phyloP scores from a whole-genome alignment of 2,797 vertebrate species.

The Sphaeramia orbicularis region DNA sequence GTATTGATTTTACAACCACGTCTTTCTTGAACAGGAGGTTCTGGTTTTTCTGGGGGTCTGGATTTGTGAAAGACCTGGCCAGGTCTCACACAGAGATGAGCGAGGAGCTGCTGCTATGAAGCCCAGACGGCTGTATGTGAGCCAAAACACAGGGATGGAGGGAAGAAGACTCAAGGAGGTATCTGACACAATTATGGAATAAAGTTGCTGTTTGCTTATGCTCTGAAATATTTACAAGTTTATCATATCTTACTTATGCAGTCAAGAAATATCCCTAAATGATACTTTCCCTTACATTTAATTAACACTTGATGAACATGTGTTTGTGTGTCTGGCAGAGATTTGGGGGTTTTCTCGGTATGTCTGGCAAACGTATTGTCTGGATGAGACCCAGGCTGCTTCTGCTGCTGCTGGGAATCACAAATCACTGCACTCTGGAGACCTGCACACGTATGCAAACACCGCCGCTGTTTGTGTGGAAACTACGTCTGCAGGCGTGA shows the following conservation, averaged over 20 bases:
- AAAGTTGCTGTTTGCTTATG: constrained; percentile 5
- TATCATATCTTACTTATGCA: neutral
- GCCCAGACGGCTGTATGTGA: constrained; percentile 53
- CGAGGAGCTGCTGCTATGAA: constrained; percentile 27
- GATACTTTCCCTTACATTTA: neutral
- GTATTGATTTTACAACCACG: constrained; percentile 20
- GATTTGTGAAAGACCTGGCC: neutral
- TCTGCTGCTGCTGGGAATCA: constrained; percentile 19
- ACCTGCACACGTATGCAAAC: constrained; percentile 30
- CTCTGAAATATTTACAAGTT: neutral
- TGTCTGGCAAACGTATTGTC: constrained; percentile 67
- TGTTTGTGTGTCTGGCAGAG: constrained; percentile 49
- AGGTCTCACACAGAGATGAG: constrained; percentile 28
- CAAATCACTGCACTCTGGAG: constrained; percentile 62
- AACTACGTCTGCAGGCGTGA: constrained; percentile 54
- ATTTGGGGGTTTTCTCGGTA: constrained; percentile 55
- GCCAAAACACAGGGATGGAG: constrained; percentile 45
- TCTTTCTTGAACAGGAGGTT: constrained; percentile 31
- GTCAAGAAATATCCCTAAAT: neutral
- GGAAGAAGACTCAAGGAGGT: constrained; percentile 15
- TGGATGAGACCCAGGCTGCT: constrained; percentile 59
- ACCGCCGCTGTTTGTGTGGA: constrained; percentile 56
- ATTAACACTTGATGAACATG: neutral
- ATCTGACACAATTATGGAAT: constrained; percentile 21
- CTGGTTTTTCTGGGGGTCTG: constrained; percentile 18